Base-by-base conservation (phyloP, 2,797 vertebrate species). In the Phoebastria nigripes region DNA sequence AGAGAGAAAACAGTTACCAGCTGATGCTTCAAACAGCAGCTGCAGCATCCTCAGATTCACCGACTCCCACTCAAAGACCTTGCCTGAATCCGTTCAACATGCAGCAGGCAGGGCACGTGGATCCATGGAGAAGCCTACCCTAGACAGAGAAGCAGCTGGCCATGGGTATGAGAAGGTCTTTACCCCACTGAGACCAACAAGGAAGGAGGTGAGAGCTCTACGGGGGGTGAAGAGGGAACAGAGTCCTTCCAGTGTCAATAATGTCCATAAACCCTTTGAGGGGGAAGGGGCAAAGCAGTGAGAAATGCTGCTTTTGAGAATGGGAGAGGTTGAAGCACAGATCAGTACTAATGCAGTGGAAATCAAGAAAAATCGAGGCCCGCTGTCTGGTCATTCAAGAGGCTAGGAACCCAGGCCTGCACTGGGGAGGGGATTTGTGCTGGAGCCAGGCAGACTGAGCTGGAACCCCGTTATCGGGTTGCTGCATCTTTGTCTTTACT, bases 1-100 rank as follows among this genome's bases (percentile, higher is more conserved):
- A 93, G 78, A 86, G 81, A 65, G 71, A 89, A 92, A 94, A 59
- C 49, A 69, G 61, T 80, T 85, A 67, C 89, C 81, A 92, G 87
- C 81, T 85, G 81, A 88, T 84, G 85, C 72, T 90, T 94, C 59
- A 86, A 91, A 92, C 58, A 90, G 73, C 91, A 96, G 82, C 73
- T 90, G 85, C 93, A 95, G 37, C 85, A 87, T 81, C 46, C 72
- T 91, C 89, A 44, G 82, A 69, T 78, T 93, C 51, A 76, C 65
- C 4, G 21, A 13, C 69, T 86, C 66, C 80, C 70, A 93, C 85
- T 86, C 85, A 93, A 86, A 70, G 61, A 82, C 85, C 35, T 94
- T 70, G 70, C 47, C 62, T 72, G 73, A 79, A 76, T 63, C 2
- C 0, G 5, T 56, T 69, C 80, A 78, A 15, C 8, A 7, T 31